Conservation (phyloP, 1,140 invertebrate genomes). For the Dreissena polymorpha region DNA sequence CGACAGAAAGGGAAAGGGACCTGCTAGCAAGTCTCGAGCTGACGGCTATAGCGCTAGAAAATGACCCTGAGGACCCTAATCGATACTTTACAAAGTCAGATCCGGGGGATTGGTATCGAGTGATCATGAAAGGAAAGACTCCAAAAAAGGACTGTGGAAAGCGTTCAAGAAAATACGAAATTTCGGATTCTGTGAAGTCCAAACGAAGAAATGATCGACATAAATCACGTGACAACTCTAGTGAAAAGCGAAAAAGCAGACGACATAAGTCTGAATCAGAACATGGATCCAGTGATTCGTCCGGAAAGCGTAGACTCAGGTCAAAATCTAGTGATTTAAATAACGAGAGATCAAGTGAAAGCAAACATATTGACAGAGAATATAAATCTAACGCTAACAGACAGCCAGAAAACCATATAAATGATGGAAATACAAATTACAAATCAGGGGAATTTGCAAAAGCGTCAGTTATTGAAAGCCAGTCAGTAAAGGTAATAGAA, state of each 20-base stretch:
- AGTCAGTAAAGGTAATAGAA: not conserved
- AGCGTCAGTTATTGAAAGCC: not conserved
- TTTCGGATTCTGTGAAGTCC: not conserved
- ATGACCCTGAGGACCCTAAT: conserved; percentile 33
- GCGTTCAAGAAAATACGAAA: not conserved
- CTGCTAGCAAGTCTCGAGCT: conserved; percentile 32
- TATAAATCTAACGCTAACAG: not conserved
- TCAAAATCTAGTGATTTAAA: not conserved
- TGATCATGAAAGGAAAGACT: conserved; percentile 44
- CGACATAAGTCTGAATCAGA: conserved; percentile 4
- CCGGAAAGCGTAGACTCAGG: not conserved
- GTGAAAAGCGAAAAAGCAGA: not conserved
- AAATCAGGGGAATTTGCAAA: not conserved
- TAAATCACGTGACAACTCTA: not conserved
- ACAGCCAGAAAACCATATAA: not conserved
- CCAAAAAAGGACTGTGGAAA: not conserved
- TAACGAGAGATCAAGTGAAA: conserved; percentile 1
- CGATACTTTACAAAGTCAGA: conserved; percentile 44
- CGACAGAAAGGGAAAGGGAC: conserved; percentile 37
- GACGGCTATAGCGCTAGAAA: conserved; percentile 38
- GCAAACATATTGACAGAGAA: not conserved
- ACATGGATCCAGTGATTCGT: not conserved
- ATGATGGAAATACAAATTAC: not conserved
- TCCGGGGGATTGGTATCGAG: conserved; percentile 43
- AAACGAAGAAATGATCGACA: conserved; percentile 19